These are phyloP conservation scores for Dysidea cf. avara DNA, from an alignment of 37 sponge, comb jelly and placozoan species.

Conservation along the genomic window DNA sequence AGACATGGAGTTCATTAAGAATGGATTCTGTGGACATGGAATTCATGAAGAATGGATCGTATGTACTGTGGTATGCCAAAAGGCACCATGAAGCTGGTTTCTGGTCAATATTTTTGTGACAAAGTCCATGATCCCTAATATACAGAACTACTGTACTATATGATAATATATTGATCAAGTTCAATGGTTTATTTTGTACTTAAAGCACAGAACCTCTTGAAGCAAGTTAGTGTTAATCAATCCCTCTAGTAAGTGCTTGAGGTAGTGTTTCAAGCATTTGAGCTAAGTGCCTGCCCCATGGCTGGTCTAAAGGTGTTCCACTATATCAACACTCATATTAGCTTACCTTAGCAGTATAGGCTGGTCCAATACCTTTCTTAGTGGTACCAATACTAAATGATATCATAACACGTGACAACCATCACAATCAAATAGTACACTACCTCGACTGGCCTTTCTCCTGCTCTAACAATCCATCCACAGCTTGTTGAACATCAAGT, in stretches of 20 bases:
- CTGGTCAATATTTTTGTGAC: background rate
- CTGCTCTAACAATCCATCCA: constrained; percentile 80
- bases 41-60: background rate
- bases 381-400: constrained; percentile 95
- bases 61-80: no score
- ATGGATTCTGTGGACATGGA: background rate
- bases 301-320: background rate
- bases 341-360: constrained; percentile 83
- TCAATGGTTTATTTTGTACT: no score
- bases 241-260: background rate
- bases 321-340: background rate
- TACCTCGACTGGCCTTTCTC: constrained; percentile 77
- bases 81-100: no score
- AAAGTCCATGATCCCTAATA: no score
- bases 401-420: no score
- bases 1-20: no score
- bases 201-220: no score
- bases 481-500: constrained; percentile 84
- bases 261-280: background rate
- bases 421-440: no score
- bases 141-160: no score
- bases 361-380: constrained; percentile 97
- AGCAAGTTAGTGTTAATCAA: no score
- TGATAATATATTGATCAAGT: no score
- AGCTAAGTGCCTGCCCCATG: no score